Base-by-base conservation (phyloP, 2,797 vertebrate species). In the Otus scops region DNA sequence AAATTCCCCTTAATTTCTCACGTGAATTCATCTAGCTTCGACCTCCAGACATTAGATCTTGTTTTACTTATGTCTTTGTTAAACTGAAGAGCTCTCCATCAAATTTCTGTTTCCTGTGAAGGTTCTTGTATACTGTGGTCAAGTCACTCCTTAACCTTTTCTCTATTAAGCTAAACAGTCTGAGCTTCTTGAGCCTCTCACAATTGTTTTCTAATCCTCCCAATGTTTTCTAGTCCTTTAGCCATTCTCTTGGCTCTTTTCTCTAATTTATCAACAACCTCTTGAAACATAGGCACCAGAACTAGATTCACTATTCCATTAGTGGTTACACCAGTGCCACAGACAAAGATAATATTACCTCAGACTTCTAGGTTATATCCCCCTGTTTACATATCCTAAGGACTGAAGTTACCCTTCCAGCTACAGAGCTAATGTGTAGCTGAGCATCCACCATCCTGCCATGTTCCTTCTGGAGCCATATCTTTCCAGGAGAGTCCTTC, bases 111-210 rank as follows among this genome's bases (percentile, higher is more conserved):
- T 97, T 94, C 92, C 90, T 92, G 68, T 91, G 92, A 95, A 94
- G 78, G 64, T 94, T 93, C 84, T 96, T 96, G 92, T 95, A 83
- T 95, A 88, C 71, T 80, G 75, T 85, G 95, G 85, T 88, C 87
- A 85, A 96, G 85, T 92, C 91, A 93, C 88, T 96, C 85, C 95
- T 97, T 97, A 97, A 97, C 95, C 96, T 97, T 95, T 94, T 94
- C 87, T 96, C 93, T 94, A 70, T 91, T 97, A 96, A 93, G 84
- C 93, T 95, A 97, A 96, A 96, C 95, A 96, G 56, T 88, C 91
- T 95, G 91, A 97, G 92, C 95, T 97, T 91, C 95, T 96, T 96
- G 93, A 97, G 95, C 95, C 93, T 85, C 92, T 96, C 89, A 92
- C 95, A 89, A 96, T 96, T 96, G 92, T 97, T 95, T 96, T 85